phyloP scores from a whole-genome alignment of 2,113 vertebrate genomes.

The Peromyscus leucopus region DNA sequence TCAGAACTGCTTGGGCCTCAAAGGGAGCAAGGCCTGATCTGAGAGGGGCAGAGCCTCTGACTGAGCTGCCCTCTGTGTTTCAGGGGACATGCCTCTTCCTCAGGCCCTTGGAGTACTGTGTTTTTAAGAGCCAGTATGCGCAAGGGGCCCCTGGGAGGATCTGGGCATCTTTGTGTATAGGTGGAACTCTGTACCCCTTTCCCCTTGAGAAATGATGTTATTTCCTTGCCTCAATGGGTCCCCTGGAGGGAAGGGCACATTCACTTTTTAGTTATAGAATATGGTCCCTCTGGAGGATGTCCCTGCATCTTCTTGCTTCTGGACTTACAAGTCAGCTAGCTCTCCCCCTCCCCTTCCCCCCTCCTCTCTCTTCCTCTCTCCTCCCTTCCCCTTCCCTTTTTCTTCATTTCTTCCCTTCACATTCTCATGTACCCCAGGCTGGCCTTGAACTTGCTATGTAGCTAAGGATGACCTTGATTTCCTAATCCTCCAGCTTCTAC shows the following conservation, averaged over 20 bases:
- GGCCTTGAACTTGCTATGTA: neutral
- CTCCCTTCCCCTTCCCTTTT: rapidly evolving
- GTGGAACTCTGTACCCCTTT: rapidly evolving
- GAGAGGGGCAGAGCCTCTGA: neutral
- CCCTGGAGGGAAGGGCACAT: neutral
- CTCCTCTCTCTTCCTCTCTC: no score
- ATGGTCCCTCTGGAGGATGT: neutral
- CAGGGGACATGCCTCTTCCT: neutral
- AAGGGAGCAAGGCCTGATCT: neutral
- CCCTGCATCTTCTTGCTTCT: neutral
- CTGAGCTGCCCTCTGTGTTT: neutral
- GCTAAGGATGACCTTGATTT: neutral
- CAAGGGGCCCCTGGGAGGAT: neutral
- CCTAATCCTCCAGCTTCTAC: neutral
- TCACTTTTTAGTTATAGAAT: neutral
- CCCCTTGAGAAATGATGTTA: neutral
- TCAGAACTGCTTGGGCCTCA: neutral
- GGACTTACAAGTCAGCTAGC: neutral
- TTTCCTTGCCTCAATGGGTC: neutral
- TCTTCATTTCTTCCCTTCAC: neutral
- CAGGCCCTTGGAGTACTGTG: neutral
- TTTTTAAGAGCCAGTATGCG: neutral
- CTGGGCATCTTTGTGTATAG: neutral
- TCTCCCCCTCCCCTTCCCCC: neutral
- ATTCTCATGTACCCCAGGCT: no score